phyloP scores from a whole-genome alignment of 2,797 vertebrate species.

The Molossus molossus region DNA sequence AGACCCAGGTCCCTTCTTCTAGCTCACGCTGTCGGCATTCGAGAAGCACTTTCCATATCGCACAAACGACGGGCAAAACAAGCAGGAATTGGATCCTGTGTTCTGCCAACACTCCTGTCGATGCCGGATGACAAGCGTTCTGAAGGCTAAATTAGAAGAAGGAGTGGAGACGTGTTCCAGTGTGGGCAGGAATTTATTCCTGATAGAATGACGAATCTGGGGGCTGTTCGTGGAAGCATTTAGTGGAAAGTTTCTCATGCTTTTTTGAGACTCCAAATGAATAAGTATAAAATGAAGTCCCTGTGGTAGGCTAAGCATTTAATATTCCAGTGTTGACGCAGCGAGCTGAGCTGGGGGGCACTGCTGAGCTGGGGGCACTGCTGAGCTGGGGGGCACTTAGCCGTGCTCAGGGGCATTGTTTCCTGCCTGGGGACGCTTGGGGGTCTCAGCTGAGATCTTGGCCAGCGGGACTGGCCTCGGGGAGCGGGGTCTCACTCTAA shows the following conservation, averaged over 20 bases:
- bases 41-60: neutral
- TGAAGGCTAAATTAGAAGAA: slow-evolving; percentile 50
- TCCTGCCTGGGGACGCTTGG: neutral
- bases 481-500: neutral
- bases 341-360: neutral
- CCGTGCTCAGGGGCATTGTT: neutral
- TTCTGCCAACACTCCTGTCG: neutral
- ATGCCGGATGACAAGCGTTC: slow-evolving; percentile 6
- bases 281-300: slow-evolving; percentile 24
- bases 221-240: neutral
- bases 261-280: slow-evolving; percentile 31
- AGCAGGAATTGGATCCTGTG: neutral
- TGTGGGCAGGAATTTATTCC: slow-evolving; percentile 31
- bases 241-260: neutral
- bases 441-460: neutral
- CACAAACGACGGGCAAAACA: neutral
- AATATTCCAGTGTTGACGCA: slow-evolving; percentile 15
- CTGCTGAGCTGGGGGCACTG: no score
- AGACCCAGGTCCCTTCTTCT: neutral
- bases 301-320: neutral
- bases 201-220: neutral
- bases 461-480: neutral
- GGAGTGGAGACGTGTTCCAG: neutral
- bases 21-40: neutral
- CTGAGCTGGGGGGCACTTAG: no score